Evolutionary conservation across 92 coral and sea anemone genomes (phyloP).

Genomic region (Nematostella vectensis): DNA sequence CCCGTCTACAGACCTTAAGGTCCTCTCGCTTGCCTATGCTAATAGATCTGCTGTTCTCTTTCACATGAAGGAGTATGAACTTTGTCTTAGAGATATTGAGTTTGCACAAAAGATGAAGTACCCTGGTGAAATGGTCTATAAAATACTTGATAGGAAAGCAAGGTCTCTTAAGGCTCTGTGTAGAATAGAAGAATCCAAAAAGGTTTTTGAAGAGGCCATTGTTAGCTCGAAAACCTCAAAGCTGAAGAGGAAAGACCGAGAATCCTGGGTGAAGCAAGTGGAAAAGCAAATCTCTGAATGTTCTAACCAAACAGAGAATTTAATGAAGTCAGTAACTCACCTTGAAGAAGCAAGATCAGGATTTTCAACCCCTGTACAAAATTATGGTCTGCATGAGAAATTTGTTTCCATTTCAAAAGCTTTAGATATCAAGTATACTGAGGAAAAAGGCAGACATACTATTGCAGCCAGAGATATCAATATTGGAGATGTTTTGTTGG

Average conservation of each 20-base stretch:
- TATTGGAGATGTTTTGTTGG: constrained; percentile 77
- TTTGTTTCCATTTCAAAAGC: constrained; percentile 55
- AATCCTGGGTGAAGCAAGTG: constrained; percentile 36
- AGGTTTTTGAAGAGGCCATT: constrained; percentile 45
- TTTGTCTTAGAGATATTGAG: constrained; percentile 64
- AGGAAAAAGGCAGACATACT: constrained; percentile 54
- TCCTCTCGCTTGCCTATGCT: constrained; percentile 76
- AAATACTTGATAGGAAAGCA: constrained; percentile 72
- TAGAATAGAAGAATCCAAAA: constrained; percentile 23
- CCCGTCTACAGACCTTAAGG: constrained; percentile 37
- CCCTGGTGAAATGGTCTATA: constrained; percentile 61
- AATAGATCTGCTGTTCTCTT: constrained; percentile 87
- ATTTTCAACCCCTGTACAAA: constrained; percentile 22
- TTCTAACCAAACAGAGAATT: neutral
- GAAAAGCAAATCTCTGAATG: constrained; percentile 36
- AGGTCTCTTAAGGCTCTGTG: constrained; percentile 49
- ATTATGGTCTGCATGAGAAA: constrained; percentile 22
- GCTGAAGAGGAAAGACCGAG: constrained; percentile 48
- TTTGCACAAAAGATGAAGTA: constrained; percentile 48
- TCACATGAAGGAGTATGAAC: constrained; percentile 38
- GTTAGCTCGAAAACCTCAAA: constrained; percentile 39
- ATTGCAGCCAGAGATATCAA: constrained; percentile 68
- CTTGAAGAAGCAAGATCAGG: constrained; percentile 8
- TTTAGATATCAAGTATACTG: constrained; percentile 29
- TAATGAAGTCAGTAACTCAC: neutral